These are phyloP conservation scores for Sericinus montela DNA, from an alignment of 2,888 invertebrate species.

Conservation along the genomic window DNA sequence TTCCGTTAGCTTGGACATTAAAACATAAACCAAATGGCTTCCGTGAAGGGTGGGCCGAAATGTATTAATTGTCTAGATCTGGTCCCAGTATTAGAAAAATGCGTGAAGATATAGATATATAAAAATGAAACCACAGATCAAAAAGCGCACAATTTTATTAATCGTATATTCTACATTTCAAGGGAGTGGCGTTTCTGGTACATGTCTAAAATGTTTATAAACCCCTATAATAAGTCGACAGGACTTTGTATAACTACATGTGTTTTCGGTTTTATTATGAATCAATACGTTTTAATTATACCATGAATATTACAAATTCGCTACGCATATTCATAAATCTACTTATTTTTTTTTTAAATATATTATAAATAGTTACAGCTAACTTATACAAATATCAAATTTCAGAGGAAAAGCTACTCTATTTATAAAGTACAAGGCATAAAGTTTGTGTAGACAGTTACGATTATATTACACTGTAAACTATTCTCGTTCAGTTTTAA, in stretches of 20 bases:
- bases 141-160: conserved; percentile 61
- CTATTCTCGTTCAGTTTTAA: too few species aligned
- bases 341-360: background rate
- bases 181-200: conserved; percentile 38
- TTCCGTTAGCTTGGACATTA: too few species aligned
- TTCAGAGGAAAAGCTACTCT: background rate
- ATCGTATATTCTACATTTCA: conserved; percentile 36
- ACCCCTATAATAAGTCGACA: conserved; percentile 33
- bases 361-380: conserved; percentile 1
- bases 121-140: conserved; percentile 30
- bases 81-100: too few species aligned
- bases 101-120: too few species aligned
- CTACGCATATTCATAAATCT: background rate
- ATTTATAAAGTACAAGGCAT: conserved; percentile 12
- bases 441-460: background rate
- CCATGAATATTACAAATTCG: conserved; percentile 10
- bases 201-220: conserved; percentile 24
- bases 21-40: too few species aligned
- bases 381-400: conserved; percentile 2
- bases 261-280: conserved; percentile 2
- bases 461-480: background rate
- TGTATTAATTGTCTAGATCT: too few species aligned
- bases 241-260: conserved; percentile 22
- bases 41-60: too few species aligned
- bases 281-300: conserved; percentile 5